Conservation (phyloP, 2,797 vertebrate species). For the Hephaestus fuliginosus region DNA sequence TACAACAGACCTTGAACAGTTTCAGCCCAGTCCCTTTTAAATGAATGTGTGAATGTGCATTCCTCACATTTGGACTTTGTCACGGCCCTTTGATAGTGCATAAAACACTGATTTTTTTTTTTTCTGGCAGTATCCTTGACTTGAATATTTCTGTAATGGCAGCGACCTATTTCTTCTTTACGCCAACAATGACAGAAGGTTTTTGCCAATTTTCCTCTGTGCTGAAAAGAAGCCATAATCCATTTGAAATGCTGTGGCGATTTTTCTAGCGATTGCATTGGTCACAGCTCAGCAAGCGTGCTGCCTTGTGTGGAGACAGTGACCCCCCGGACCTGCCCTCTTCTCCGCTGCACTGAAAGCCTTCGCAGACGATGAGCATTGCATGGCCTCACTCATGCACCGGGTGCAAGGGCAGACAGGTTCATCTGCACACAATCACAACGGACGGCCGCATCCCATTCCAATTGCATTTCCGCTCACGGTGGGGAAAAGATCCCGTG, state of each 20-base stretch:
- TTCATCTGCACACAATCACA: constrained; percentile 78
- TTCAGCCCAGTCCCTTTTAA: constrained; percentile 34
- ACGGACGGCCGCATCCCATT: constrained; percentile 74
- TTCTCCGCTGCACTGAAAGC: constrained; percentile 44
- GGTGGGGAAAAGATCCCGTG: constrained; percentile 40
- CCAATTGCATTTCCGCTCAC: constrained; percentile 73
- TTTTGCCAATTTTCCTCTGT: constrained; percentile 58
- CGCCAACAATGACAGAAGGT: constrained; percentile 35
- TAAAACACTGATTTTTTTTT: constrained; percentile 12
- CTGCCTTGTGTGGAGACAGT: constrained; percentile 43
- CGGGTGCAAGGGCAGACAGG: constrained; percentile 68
- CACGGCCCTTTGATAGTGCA: constrained; percentile 41
- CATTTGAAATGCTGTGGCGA: constrained; percentile 64
- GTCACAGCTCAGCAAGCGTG: constrained; percentile 69
- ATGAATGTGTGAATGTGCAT: constrained; percentile 27
- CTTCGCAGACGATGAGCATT: constrained; percentile 50
- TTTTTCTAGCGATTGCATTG: constrained; percentile 61
- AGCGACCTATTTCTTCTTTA: constrained; percentile 59
- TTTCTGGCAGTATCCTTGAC: constrained; percentile 49
- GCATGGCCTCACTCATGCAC: constrained; percentile 66
- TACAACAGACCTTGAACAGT: constrained; percentile 50
- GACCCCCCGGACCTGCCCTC: constrained; percentile 55
- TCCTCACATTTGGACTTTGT: constrained; percentile 27
- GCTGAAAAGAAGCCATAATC: constrained; percentile 61
- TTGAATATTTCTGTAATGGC: constrained; percentile 60